Percentiles rank a stretch among this genome's conserved stretches.
Evolutionary conservation across 2,113 vertebrate genomes (phyloP).

Genomic region (Halichoerus grypus): DNA sequence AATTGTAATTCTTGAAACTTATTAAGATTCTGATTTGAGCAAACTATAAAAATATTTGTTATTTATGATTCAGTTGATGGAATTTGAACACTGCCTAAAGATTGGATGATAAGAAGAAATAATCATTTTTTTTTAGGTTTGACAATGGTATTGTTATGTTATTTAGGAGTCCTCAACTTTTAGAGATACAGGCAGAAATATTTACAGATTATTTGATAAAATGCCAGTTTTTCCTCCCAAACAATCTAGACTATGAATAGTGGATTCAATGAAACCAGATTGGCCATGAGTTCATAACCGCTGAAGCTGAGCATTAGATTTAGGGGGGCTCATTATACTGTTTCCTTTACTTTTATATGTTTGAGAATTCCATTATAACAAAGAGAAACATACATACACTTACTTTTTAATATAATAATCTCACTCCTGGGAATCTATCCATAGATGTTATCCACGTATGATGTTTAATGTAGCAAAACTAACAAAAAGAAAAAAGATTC

Average conservation of each 20-base stretch:
- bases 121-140: background rate
- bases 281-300: background rate
- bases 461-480: background rate
- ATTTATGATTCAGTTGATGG: background rate
- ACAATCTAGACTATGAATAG: background rate
- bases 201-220: slow-evolving; percentile 37
- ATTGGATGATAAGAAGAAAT: background rate
- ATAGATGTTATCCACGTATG: background rate
- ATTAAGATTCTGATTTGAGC: slow-evolving; percentile 9
- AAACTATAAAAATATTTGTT: background rate
- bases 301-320: background rate
- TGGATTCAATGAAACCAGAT: background rate
- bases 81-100: background rate
- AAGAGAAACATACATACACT: background rate
- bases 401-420: slow-evolving; percentile 36
- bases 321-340: background rate
- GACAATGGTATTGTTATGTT: background rate
- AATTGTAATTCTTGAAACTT: background rate
- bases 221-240: background rate
- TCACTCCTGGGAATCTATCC: background rate
- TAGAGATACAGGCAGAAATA: slow-evolving; percentile 13
- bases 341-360: background rate
- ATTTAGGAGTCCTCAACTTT: background rate
- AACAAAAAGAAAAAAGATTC: background rate
- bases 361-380: background rate